phyloP scores from a whole-genome alignment of 64 coral and sea anemone species.

The Stylophora pistillata region DNA sequence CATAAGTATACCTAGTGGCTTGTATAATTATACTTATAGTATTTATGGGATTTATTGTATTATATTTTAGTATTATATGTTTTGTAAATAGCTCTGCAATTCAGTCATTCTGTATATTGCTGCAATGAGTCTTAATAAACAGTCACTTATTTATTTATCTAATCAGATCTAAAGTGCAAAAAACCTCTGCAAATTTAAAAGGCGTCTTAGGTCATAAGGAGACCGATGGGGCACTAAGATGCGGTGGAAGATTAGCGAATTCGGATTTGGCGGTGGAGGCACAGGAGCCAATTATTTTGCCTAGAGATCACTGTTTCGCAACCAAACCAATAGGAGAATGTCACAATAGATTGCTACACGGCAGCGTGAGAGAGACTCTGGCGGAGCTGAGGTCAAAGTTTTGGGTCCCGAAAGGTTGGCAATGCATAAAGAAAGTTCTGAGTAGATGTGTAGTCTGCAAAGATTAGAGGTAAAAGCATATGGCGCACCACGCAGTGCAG shows the following conservation, averaged over 20 bases:
- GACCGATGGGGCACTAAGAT: slow-evolving; percentile 19
- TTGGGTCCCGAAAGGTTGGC: slow-evolving; percentile 54
- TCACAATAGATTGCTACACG: slow-evolving; percentile 16
- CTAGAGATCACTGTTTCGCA: not conserved
- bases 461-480: slow-evolving; percentile 20
- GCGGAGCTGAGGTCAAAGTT: no score
- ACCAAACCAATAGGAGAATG: slow-evolving; percentile 8
- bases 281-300: slow-evolving; percentile 41
- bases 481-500: slow-evolving; percentile 10
- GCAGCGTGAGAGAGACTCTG: slow-evolving; percentile 54
- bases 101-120: no score
- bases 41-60: no score
- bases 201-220: slow-evolving; percentile 17
- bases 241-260: slow-evolving; percentile 44
- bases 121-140: no score
- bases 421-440: slow-evolving; percentile 31
- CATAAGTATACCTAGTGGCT: no score
- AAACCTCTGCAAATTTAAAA: slow-evolving; percentile 3
- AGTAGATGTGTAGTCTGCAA: slow-evolving; percentile 21
- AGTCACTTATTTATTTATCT: no score
- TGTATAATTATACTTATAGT: no score
- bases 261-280: slow-evolving; percentile 38
- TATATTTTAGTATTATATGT: no score
- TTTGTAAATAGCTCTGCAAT: no score
- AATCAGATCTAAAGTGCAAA: slow-evolving; percentile 22